Evolutionary conservation across 2,113 vertebrate species (phyloP).

Genomic region (Litocranius walleri): DNA sequence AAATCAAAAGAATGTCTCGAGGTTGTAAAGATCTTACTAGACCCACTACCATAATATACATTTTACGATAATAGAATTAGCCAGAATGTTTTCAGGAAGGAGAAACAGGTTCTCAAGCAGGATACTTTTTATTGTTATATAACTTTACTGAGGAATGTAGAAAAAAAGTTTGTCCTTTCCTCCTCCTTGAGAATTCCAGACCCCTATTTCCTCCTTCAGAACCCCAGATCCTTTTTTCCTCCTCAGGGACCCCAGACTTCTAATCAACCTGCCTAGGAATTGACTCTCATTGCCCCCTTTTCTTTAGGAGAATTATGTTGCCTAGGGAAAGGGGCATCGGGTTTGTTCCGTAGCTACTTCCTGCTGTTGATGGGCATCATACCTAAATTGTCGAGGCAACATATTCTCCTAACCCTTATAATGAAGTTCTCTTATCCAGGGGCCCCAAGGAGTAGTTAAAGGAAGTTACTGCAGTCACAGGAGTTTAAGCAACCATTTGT

Average conservation of each 20-base stretch:
- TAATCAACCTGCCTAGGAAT: background rate
- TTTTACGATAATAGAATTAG: background rate
- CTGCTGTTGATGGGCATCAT: background rate
- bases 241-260: background rate
- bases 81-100: background rate
- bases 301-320: background rate
- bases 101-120: background rate
- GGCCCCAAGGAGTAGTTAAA: background rate
- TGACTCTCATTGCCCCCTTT: background rate
- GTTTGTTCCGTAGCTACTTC: background rate
- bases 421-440: background rate
- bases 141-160: background rate
- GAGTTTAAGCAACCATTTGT: background rate
- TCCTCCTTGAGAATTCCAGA: background rate
- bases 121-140: background rate
- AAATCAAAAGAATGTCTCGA: background rate
- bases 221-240: background rate
- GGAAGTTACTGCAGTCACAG: background rate
- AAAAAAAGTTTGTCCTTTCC: background rate
- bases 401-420: background rate
- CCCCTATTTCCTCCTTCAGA: background rate
- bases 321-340: rapidly evolving
- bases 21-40: background rate
- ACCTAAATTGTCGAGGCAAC: no score
- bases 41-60: no score